These are phyloP conservation scores for Belonocnema kinseyi DNA, from an alignment of 1,140 invertebrate species.

Conservation along the genomic window DNA sequence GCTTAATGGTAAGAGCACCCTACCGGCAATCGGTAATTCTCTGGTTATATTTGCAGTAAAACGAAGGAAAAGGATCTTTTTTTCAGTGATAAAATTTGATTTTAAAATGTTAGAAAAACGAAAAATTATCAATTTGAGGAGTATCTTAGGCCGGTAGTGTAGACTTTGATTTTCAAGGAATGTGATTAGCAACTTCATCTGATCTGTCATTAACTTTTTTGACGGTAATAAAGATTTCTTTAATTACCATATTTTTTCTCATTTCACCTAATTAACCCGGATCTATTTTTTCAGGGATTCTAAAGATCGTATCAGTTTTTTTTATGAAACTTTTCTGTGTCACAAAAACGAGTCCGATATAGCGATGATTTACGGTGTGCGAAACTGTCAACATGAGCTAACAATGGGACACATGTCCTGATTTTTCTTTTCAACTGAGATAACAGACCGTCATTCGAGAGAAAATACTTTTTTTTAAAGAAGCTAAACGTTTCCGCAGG, in stretches of 20 bases:
- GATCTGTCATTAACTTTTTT: too few species aligned
- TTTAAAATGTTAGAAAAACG: too few species aligned
- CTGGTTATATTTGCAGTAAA: too few species aligned
- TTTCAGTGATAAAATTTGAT: too few species aligned
- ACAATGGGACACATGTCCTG: slow-evolving; percentile 17
- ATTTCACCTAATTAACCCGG: not conserved
- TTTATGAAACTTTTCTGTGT: slow-evolving; percentile 10
- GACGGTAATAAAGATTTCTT: too few species aligned
- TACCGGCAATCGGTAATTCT: too few species aligned
- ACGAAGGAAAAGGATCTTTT: too few species aligned
- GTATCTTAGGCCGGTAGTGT: too few species aligned
- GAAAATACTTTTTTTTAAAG: not conserved
- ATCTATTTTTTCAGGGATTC: not conserved
- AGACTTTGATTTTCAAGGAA: too few species aligned
- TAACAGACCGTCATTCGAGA: not conserved
- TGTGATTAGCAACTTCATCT: too few species aligned
- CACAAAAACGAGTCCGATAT: slow-evolving; percentile 25
- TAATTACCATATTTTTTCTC: not conserved
- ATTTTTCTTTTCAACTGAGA: slow-evolving; percentile 25
- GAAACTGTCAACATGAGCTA: slow-evolving; percentile 17
- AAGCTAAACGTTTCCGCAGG: not conserved
- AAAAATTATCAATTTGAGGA: too few species aligned
- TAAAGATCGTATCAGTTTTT: slow-evolving; percentile 2
- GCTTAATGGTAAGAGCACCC: too few species aligned
- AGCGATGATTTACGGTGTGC: slow-evolving; percentile 19